Evolutionary conservation across 2,113 vertebrate genomes (phyloP).

Genomic region (Formicarius rufipectus): DNA sequence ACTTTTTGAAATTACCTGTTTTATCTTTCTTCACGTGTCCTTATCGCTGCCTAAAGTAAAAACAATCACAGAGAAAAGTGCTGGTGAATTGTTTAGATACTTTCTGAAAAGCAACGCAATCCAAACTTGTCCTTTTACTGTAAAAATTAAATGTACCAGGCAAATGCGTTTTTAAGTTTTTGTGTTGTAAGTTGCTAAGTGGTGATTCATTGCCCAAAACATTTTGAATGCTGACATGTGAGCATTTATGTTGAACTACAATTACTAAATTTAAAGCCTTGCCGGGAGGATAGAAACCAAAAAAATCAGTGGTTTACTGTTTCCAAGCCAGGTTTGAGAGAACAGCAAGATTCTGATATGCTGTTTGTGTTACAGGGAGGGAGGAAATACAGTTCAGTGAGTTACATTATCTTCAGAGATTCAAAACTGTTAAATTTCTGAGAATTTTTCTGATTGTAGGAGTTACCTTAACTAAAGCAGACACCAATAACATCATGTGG

Average conservation of each 20-base stretch:
- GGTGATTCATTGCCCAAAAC: constrained; percentile 1
- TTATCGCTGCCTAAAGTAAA: neutral
- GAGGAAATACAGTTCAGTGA: neutral
- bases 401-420: neutral
- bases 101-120: neutral
- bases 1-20: neutral
- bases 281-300: neutral
- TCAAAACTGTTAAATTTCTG: neutral
- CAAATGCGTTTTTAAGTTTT: neutral
- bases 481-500: neutral
- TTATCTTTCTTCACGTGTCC: neutral
- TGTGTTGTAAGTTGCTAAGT: neutral
- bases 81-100: neutral
- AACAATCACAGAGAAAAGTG: neutral
- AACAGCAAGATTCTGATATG: neutral
- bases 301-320: neutral
- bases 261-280: neutral
- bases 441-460: neutral
- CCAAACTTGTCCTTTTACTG: neutral
- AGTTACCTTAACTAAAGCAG: neutral
- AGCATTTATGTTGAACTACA: neutral
- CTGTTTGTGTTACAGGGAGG: neutral
- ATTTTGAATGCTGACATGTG: neutral
- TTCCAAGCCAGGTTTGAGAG: neutral
- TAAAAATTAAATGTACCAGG: neutral